phyloP scores from a whole-genome alignment of 92 coral and sea anemone species.

The Actinernus sp. region DNA sequence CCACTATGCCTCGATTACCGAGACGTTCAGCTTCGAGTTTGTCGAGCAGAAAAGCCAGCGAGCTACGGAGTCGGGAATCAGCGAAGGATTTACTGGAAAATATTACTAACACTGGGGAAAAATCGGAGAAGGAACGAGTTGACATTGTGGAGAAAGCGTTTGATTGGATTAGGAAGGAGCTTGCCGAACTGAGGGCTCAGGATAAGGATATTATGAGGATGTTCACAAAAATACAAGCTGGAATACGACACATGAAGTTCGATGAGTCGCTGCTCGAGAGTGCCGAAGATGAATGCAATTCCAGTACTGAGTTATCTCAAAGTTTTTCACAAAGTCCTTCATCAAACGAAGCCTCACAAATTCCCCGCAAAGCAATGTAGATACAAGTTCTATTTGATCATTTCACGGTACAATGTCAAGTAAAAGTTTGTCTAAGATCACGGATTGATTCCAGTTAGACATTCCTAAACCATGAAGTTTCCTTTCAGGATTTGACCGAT shows the following conservation, averaged over 20 bases:
- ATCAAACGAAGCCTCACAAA: background rate
- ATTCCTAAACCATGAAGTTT: too few relatives aligned
- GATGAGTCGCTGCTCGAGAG: slow-evolving; percentile 30
- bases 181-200: slow-evolving; percentile 83
- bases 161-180: slow-evolving; percentile 84
- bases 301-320: slow-evolving; percentile 28
- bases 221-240: slow-evolving; percentile 88
- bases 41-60: slow-evolving; percentile 33
- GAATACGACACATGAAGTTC: slow-evolving; percentile 82
- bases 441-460: too few relatives aligned
- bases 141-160: slow-evolving; percentile 79
- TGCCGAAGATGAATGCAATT: slow-evolving; percentile 39
- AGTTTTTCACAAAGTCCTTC: background rate
- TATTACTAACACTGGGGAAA: slow-evolving; percentile 53
- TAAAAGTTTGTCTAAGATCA: too few relatives aligned
- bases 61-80: slow-evolving; percentile 39
- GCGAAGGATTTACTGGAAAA: slow-evolving; percentile 65
- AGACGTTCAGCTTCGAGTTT: slow-evolving; percentile 16
- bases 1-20: slow-evolving; percentile 40
- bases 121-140: slow-evolving; percentile 74
- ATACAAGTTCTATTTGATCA: too few relatives aligned
- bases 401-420: too few relatives aligned
- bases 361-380: slow-evolving; percentile 39
- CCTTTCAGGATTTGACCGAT: too few relatives aligned
- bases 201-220: slow-evolving; percentile 91